Evolutionary conservation across 2,113 vertebrate genomes (phyloP).

Genomic region (Cardinalis cardinalis): DNA sequence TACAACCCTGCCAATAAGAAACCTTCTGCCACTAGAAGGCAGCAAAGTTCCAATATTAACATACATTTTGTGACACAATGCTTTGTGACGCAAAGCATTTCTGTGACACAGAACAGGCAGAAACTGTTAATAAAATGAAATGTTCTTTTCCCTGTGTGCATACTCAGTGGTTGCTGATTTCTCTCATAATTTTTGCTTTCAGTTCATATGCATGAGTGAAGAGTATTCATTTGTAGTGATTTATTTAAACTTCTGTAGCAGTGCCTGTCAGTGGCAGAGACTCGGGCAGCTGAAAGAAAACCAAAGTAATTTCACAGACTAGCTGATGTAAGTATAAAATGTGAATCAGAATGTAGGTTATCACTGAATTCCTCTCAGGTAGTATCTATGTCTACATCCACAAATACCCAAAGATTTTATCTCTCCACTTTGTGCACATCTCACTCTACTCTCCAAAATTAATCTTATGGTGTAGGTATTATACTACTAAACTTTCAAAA

Average conservation of each 20-base stretch:
- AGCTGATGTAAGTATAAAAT: background rate
- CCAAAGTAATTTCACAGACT: background rate
- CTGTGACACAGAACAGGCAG: accelerated
- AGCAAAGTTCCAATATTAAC: background rate
- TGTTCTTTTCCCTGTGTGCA: background rate
- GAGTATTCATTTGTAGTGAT: background rate
- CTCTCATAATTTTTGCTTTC: background rate
- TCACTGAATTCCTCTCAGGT: background rate
- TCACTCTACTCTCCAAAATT: background rate
- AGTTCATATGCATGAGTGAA: background rate
- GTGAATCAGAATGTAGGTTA: background rate
- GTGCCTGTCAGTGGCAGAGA: background rate
- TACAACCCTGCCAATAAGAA: accelerated
- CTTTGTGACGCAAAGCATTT: no score
- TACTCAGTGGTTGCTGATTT: background rate
- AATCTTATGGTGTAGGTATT: background rate
- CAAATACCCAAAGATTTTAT: background rate
- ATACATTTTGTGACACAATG: background rate
- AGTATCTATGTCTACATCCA: background rate
- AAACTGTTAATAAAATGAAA: background rate
- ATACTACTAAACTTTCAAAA: background rate
- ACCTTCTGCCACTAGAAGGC: background rate
- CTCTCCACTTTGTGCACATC: background rate
- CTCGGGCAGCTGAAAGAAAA: background rate
- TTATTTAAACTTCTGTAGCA: background rate